Base-by-base conservation (phyloP, 2,113 vertebrate species). In the Brienomyrus brachyistius region DNA sequence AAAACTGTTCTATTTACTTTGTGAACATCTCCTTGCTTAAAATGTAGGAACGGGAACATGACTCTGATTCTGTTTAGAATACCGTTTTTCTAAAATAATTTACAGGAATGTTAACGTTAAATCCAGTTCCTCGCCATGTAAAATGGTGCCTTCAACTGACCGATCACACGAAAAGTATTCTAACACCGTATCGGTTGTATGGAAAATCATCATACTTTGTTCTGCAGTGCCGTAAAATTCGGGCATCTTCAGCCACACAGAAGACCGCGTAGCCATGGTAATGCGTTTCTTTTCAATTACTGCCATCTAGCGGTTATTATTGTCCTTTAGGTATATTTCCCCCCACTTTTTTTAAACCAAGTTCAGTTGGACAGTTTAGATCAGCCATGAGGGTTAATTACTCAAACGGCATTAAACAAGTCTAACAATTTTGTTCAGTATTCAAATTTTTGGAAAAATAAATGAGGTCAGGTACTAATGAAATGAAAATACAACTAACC, bases 271-370 rank as follows among this genome's bases (percentile, higher is more conserved):
- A 66, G 87, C 21, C 86, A 59, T 21, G 21, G 87, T 13, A 43
- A 85, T 50, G 45, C 10, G 51, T 90, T 90, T 90, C 66, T 87
- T 80, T 80, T 80, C 51, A 70, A 13, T 21, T 51, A 90, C 85
- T 90, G 85, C 89, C 89, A 87, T 70, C 89, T 88, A 56, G 86
- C 56, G 89, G 47, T n/a, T 27, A 19, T 17, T 27, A 9, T 84
- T 84, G 35, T 10, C 43, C 74, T 43, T 40, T 80, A 43, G 82
- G 35, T 45, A n/a, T 23, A 23, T 40, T 23, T 48, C 27, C 3
- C 3, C 1, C 82, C 40, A 48, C 4, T 48, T 35, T 80, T 19
- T 70, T 31, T 4, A 40, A 77, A 40, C 1, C 31, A 19, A 43
- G 35, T 17, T 80, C 6, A 80, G 5, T 3, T 80, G 15, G 35